Conservation (phyloP, 2,888 invertebrate species). For the Hecatera dysodea region DNA sequence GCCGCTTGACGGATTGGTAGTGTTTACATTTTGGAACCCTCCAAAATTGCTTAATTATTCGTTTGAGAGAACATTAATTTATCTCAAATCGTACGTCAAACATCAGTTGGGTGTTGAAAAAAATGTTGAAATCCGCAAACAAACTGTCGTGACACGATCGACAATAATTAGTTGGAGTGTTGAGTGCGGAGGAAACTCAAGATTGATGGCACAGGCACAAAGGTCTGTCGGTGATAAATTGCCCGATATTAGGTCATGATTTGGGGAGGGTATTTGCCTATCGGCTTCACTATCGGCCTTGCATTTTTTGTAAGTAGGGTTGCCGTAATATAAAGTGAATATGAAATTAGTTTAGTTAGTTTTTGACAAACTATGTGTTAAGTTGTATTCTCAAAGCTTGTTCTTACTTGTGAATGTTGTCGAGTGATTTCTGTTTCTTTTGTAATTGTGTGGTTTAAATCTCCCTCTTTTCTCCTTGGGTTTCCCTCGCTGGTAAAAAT, state of each 20-base stretch:
- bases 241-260: conserved; percentile 89
- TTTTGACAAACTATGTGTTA: conserved; percentile 68
- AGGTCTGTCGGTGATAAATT: conserved; percentile 90
- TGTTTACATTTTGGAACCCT: conserved; percentile 61
- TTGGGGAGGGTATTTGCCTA: conserved; percentile 88
- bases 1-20: conserved; percentile 60
- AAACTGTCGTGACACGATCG: conserved; percentile 85
- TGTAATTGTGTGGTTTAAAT: conserved; percentile 10
- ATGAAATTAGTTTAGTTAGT: conserved; percentile 70
- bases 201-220: conserved; percentile 88
- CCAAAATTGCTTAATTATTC: conserved; percentile 52
- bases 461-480: not conserved
- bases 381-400: conserved; percentile 22
- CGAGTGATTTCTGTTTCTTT: conserved; percentile 4
- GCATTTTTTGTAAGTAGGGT: conserved; percentile 78
- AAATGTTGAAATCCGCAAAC: conserved; percentile 80
- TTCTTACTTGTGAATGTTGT: not conserved
- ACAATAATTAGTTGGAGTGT: conserved; percentile 89
- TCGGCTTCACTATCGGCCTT: conserved; percentile 79
- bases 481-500: not conserved
- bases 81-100: conserved; percentile 70
- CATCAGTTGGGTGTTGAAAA: conserved; percentile 73
- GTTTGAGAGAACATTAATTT: conserved; percentile 52
- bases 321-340: conserved; percentile 73
- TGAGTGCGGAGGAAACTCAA: conserved; percentile 86